Evolutionary conservation across 30 jellyfish, hydroid and myxozoan species (phyloP).

Genomic region (Turritopsis rubra): DNA sequence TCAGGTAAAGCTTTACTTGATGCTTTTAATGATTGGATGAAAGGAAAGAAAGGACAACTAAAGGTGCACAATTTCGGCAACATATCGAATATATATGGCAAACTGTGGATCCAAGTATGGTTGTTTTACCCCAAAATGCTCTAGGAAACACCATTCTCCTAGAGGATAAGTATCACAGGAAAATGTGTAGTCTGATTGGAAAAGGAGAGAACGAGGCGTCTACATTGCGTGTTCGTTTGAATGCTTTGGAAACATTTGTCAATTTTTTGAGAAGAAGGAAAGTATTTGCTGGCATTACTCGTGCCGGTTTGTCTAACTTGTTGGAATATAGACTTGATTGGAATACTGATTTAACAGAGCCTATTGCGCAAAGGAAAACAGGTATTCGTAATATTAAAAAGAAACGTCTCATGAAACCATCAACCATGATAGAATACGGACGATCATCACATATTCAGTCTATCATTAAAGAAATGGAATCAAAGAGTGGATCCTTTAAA

Average conservation of each 20-base stretch:
- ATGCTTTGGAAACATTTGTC: slow-evolving; percentile 1
- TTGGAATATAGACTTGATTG: slow-evolving; percentile 7
- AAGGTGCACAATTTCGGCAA: slow-evolving; percentile 7
- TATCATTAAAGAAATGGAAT: background rate
- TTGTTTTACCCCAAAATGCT: slow-evolving; percentile 16
- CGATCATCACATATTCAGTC: slow-evolving; percentile 17
- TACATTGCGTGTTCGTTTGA: slow-evolving; percentile 4
- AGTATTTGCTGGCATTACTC: slow-evolving; percentile 15
- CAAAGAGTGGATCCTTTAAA: background rate
- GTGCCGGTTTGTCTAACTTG: slow-evolving; percentile 12
- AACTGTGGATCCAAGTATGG: background rate
- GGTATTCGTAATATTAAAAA: slow-evolving; percentile 3
- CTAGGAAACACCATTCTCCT: background rate
- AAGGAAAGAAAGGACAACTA: background rate
- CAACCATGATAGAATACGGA: slow-evolving; percentile 26
- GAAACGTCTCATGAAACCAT: slow-evolving; percentile 20
- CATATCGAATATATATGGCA: slow-evolving; percentile 19
- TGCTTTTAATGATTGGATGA: background rate
- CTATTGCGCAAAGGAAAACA: slow-evolving; percentile 15
- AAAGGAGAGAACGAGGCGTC: slow-evolving; percentile 23
- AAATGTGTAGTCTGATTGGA: background rate
- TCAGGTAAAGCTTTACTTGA: background rate
- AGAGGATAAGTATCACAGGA: slow-evolving; percentile 15
- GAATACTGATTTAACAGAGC: slow-evolving; percentile 6
- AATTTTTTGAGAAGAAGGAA: slow-evolving; percentile 12